Base-by-base conservation (phyloP, 2,113 vertebrate genomes). In the Paramisgurnus dabryanus region DNA sequence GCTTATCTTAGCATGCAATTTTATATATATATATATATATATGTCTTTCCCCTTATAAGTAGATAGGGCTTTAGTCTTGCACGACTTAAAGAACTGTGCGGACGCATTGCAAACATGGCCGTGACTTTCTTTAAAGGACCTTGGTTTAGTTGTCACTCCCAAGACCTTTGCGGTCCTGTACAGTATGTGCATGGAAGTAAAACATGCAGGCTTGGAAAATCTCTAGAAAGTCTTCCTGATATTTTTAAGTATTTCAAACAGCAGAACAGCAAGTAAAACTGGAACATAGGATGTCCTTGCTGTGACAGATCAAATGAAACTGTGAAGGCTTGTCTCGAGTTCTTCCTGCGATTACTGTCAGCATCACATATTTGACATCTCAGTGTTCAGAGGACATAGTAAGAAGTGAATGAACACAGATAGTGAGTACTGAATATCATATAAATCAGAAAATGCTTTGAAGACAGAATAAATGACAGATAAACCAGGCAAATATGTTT, bases 341-440 rank as follows among this genome's bases (percentile, higher is more conserved):
- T 41, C 39, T 43, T 10, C 12, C n/a, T 27, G 55, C n/a, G 12
- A 45, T 43, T 74, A n/a, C 22, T 74, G 55, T 45, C 71, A 61
- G n/a, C n/a, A 74, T 74, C 40, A 74, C 57, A 73, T 45, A 27
- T 60, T 74, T 61, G 57, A 60, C 71, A 74, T 22, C n/a, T 74
- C 55, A 27, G 71, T 45, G 17, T 74, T 41, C 71, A 74, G 40
- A 61, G 71, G 71, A 74, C 55, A 45, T n/a, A 40, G 57, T 57
- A 41, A 60, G 43, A 73, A 73, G 40, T 4, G 39, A 73, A 15
- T 5, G 11, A 49, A 78, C 27, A 67, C 64, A 78, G 49, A 66
- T 55, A 60, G n/a, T 18, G 0, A 13, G 55, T 58, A 18, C 55
- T 9, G 17, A n/a, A 58, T 58, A 17, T 61, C 71, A 61, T 74